A percentile compares a stretch with the other conserved stretches of the same genome.
Conservation (phyloP, 2,888 invertebrate genomes). For the Reticulitermes lucifugus region DNA sequence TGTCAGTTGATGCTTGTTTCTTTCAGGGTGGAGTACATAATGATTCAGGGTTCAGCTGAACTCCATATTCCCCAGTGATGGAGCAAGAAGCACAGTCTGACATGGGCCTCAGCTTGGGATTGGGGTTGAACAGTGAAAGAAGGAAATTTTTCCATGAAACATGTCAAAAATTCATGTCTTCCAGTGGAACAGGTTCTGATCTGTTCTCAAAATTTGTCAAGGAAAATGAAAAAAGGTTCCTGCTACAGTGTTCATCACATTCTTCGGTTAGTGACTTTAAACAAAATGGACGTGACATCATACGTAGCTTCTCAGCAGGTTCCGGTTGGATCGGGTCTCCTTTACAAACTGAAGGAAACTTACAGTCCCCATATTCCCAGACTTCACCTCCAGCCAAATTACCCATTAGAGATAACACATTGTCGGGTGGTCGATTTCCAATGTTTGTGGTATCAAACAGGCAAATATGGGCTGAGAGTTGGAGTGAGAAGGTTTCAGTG, state of each 20-base stretch:
- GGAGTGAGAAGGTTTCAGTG: constrained; percentile 19
- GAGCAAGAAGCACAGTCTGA: constrained; percentile 6
- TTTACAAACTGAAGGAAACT: background rate
- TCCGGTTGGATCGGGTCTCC: background rate
- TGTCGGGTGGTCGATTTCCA: background rate
- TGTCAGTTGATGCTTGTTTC: no score
- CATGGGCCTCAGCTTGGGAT: background rate
- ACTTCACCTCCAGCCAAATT: background rate
- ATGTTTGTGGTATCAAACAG: constrained; percentile 25
- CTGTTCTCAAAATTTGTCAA: constrained; percentile 17
- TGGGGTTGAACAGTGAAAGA: background rate
- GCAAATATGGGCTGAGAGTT: constrained; percentile 9
- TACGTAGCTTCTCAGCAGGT: constrained; percentile 10
- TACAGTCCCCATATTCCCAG: background rate
- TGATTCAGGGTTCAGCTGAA: background rate
- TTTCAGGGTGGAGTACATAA: constrained; percentile 11
- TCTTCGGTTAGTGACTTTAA: constrained; percentile 7
- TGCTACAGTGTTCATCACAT: background rate
- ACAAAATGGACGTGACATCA: constrained; percentile 13
- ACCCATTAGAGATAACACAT: background rate
- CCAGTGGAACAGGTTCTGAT: constrained; percentile 12
- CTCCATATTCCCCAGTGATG: background rate
- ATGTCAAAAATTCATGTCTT: constrained; percentile 18
- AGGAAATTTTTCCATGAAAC: constrained; percentile 8
- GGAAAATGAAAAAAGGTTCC: constrained; percentile 13